Evolutionary conservation across 2,797 vertebrate genomes (phyloP).

Genomic region (Tachyglossus aculeatus): DNA sequence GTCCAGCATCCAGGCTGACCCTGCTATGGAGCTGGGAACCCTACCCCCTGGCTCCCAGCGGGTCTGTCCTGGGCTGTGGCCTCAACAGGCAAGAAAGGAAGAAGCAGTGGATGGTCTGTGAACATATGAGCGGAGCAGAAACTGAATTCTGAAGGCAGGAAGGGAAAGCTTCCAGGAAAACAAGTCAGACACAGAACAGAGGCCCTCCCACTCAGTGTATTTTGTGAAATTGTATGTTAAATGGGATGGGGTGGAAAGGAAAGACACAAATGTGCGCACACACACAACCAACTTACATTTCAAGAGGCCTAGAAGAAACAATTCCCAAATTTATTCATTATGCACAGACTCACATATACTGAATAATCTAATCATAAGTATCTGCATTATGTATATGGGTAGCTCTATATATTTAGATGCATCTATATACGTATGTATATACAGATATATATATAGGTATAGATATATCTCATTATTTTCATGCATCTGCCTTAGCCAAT

Average conservation of each 20-base stretch:
- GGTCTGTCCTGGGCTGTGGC: background rate
- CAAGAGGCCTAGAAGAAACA: background rate
- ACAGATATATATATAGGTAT: too few species aligned
- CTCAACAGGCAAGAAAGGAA: background rate
- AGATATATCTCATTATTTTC: constrained; percentile 52
- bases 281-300: background rate
- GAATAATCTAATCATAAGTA: too few species aligned
- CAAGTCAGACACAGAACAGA: background rate
- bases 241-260: background rate
- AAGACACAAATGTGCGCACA: background rate
- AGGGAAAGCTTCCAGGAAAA: background rate
- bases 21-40: too few species aligned
- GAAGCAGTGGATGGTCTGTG: constrained; percentile 13
- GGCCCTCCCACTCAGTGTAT: background rate
- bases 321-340: background rate
- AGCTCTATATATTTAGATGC: too few species aligned
- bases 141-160: background rate
- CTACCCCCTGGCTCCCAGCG: background rate
- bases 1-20: too few species aligned
- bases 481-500: constrained; percentile 59
- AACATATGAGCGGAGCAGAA: background rate
- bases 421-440: background rate
- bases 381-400: too few species aligned
- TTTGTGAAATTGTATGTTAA: background rate
- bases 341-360: background rate